Percentiles rank a stretch among this genome's conserved stretches.
Conservation (phyloP, 1,140 invertebrate genomes). For the Trichogramma pretiosum region DNA sequence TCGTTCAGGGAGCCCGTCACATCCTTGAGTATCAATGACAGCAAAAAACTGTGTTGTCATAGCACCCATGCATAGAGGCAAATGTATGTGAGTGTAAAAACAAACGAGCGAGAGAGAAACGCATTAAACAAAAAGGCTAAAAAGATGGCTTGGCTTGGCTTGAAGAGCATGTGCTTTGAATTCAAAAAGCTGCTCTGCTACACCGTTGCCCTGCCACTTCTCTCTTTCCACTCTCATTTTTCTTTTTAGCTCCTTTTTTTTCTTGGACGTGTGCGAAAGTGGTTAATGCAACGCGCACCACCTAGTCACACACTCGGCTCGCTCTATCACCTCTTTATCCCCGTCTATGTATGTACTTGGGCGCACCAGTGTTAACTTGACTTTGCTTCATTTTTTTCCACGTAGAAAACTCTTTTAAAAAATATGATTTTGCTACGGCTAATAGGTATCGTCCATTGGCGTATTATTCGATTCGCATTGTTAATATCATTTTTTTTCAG, state of each 20-base stretch:
- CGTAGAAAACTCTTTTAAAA: too few species aligned
- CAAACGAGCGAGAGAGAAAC: too few species aligned
- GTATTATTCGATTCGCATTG: too few species aligned
- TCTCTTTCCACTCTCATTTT: constrained; percentile 3
- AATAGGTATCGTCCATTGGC: too few species aligned
- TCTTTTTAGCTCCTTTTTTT: neutral
- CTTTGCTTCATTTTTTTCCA: too few species aligned
- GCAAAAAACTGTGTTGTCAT: neutral
- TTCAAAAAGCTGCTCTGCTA: constrained; percentile 5
- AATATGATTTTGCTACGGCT: too few species aligned
- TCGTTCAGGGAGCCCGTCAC: too few species aligned
- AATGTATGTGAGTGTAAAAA: neutral
- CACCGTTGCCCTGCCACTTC: constrained; percentile 2
- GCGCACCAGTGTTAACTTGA: too few species aligned
- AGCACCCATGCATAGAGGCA: too few species aligned
- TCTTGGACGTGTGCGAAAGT: constrained; percentile 9
- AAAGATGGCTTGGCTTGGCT: neutral
- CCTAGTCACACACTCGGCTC: constrained; percentile 11
- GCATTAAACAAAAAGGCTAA: constrained; percentile 6
- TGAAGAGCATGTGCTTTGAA: constrained; percentile 14
- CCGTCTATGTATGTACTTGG: neutral
- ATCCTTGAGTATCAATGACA: constrained; percentile 10
- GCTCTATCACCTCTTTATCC: constrained; percentile 4
- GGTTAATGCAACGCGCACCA: constrained; percentile 14
- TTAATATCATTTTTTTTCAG: too few species aligned